A percentile compares a stretch with the other conserved stretches of the same genome.
Evolutionary conservation across 2,113 vertebrate species (phyloP).

Genomic region (Peromyscus leucopus): DNA sequence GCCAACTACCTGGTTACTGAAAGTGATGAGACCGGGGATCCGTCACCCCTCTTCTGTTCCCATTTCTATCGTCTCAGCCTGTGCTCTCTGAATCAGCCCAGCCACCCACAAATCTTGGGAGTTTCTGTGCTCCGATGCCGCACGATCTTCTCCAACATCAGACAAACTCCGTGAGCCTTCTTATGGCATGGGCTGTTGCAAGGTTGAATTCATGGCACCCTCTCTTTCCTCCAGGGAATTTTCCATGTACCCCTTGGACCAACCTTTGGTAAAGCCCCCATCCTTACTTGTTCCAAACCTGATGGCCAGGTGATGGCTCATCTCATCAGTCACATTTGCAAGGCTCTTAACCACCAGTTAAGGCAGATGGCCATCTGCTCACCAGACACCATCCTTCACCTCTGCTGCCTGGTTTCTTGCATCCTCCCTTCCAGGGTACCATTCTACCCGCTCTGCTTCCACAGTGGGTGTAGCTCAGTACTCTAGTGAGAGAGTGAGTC

Average conservation of each 20-base stretch:
- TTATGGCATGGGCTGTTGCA: background rate
- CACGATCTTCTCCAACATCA: background rate
- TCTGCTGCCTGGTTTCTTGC: background rate
- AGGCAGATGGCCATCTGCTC: fast-evolving
- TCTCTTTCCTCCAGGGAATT: background rate
- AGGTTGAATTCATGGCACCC: background rate
- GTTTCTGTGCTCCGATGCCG: background rate
- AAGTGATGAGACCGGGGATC: background rate
- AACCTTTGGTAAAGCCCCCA: background rate
- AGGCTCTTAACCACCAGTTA: background rate
- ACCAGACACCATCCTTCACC: background rate
- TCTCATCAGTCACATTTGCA: background rate
- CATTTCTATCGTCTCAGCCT: background rate
- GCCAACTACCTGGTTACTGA: background rate
- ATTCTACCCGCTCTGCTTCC: background rate
- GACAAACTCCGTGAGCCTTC: background rate
- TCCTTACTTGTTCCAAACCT: background rate
- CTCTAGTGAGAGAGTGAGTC: fast-evolving
- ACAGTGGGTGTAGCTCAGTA: background rate
- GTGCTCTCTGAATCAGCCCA: background rate
- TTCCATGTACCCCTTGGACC: background rate
- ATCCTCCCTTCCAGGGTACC: background rate
- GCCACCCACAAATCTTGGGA: background rate
- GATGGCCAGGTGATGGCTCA: background rate
- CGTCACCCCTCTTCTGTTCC: background rate